Conservation (phyloP, 2,113 vertebrate genomes). For the Gymnocephalus cernua region DNA sequence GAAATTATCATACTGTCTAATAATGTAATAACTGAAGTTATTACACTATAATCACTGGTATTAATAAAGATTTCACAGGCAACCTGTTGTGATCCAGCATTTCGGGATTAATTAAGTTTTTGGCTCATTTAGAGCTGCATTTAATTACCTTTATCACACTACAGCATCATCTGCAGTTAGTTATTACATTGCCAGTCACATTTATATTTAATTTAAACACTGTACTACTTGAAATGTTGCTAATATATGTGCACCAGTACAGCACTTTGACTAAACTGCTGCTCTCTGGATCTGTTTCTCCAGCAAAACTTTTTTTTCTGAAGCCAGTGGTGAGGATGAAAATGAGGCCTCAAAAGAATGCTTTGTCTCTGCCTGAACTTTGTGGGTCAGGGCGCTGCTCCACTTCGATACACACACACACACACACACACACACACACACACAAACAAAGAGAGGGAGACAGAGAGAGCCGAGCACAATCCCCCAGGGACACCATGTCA, state of each 20-base stretch:
- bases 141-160: slow-evolving; percentile 32
- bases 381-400: slow-evolving; percentile 42
- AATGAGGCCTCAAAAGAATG: slow-evolving; percentile 60
- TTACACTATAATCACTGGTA: background rate
- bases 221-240: slow-evolving; percentile 12
- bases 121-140: slow-evolving; percentile 13
- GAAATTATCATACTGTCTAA: background rate
- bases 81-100: background rate
- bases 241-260: background rate
- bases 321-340: background rate
- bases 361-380: slow-evolving; percentile 70
- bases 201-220: slow-evolving; percentile 25
- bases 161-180: slow-evolving; percentile 8
- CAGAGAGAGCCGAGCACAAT: slow-evolving; percentile 16
- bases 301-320: slow-evolving; percentile 11
- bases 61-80: background rate
- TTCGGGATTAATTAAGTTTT: slow-evolving; percentile 18
- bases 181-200: slow-evolving; percentile 29
- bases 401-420: slow-evolving; percentile 20
- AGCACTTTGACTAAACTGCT: slow-evolving; percentile 16
- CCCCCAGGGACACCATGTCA: slow-evolving; percentile 46
- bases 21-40: background rate
- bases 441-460: slow-evolving; percentile 23
- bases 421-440: slow-evolving; percentile 39
- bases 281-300: slow-evolving; percentile 1